These are phyloP conservation scores for Lasioglossum figueresi DNA, from an alignment of 2,888 invertebrate genomes.

Conservation along the genomic window DNA sequence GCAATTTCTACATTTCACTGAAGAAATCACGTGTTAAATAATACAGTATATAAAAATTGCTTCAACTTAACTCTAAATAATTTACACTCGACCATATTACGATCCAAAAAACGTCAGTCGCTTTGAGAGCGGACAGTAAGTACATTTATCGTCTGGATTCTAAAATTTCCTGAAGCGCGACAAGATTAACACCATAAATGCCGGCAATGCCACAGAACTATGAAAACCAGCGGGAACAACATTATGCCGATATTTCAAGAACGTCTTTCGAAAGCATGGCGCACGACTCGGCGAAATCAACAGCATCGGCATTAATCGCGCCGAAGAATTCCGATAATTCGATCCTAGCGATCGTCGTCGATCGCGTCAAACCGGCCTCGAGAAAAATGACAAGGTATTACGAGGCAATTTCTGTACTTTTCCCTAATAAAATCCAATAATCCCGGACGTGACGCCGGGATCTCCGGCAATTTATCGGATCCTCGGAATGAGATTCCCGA, in stretches of 20 bases:
- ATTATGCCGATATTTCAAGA: neutral
- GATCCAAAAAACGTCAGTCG: neutral
- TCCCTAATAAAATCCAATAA: conserved; percentile 47
- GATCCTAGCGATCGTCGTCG: neutral
- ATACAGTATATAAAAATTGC: too few species aligned
- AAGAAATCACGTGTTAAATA: too few species aligned
- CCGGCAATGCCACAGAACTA: neutral
- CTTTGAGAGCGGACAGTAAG: neutral
- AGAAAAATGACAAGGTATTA: conserved; percentile 38
- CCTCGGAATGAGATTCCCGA: conserved; percentile 37
- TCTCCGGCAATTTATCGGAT: conserved; percentile 38
- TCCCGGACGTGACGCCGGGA: conserved; percentile 15
- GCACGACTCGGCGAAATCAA: neutral
- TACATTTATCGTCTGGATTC: too few species aligned
- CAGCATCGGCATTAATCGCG: conserved; percentile 16
- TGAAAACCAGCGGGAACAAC: neutral
- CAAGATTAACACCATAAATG: neutral
- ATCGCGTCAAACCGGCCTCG: neutral
- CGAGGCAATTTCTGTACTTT: conserved; percentile 39
- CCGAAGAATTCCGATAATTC: conserved; percentile 44
- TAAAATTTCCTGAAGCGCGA: too few species aligned
- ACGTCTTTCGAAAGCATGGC: neutral
- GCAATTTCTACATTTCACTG: too few species aligned
- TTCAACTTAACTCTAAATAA: too few species aligned
- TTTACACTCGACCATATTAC: too few species aligned